Conservation (phyloP, 2,113 vertebrate species). For the Laticauda colubrina region DNA sequence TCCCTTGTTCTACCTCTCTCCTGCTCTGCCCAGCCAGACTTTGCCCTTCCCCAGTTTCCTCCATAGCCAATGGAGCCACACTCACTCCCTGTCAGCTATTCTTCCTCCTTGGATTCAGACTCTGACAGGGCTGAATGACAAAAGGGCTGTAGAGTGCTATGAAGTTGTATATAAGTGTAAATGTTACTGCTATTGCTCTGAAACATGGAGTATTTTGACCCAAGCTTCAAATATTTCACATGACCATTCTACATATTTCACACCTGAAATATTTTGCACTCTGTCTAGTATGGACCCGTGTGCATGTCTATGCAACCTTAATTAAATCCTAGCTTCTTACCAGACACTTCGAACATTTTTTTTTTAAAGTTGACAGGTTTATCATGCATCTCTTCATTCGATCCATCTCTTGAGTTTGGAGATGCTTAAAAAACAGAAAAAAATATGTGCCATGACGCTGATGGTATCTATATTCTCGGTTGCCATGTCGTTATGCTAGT, state of each 20-base stretch:
- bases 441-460: constrained; percentile 31
- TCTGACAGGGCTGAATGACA: too few species aligned
- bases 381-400: constrained; percentile 17
- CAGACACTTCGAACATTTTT: background rate
- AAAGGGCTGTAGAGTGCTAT: too few species aligned
- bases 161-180: too few species aligned
- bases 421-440: background rate
- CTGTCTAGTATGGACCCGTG: background rate
- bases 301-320: background rate
- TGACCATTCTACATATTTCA: background rate
- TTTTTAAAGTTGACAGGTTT: background rate
- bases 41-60: too few species aligned
- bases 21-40: too few species aligned
- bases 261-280: background rate
- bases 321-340: background rate
- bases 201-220: background rate
- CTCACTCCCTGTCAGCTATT: too few species aligned
- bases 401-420: constrained; percentile 14
- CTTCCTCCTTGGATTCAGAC: too few species aligned
- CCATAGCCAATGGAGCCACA: too few species aligned
- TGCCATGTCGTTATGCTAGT: constrained; percentile 54
- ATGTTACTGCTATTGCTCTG: too few species aligned
- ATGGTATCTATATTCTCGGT: constrained; percentile 43
- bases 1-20: too few species aligned
- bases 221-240: background rate